These are phyloP conservation scores for Malthinus seriepunctatus DNA, from an alignment of 2,888 invertebrate species.

Conservation along the genomic window DNA sequence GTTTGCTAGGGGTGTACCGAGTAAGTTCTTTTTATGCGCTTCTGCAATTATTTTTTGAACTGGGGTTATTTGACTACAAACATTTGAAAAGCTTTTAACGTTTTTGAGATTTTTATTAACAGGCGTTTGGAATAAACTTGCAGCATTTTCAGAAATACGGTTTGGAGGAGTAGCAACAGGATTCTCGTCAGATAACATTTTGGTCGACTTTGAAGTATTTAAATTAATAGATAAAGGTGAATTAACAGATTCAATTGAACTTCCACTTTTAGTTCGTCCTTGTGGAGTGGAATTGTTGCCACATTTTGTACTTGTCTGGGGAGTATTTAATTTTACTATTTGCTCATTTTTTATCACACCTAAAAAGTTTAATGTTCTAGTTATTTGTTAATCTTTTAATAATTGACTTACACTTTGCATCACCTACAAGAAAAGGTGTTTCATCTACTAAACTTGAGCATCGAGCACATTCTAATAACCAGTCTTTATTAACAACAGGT, in stretches of 20 bases:
- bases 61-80: slow-evolving; percentile 47
- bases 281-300: too few species aligned
- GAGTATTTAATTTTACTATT: too few species aligned
- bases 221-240: too few species aligned
- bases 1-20: slow-evolving; percentile 38
- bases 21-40: slow-evolving; percentile 41
- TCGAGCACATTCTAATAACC: slow-evolving; percentile 74
- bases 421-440: slow-evolving; percentile 62
- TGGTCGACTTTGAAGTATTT: too few species aligned
- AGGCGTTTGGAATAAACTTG: slow-evolving; percentile 9
- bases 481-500: slow-evolving; percentile 76
- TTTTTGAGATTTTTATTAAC: slow-evolving; percentile 10
- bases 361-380: too few species aligned
- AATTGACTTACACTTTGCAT: slow-evolving; percentile 54
- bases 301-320: too few species aligned
- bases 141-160: too few species aligned
- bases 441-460: slow-evolving; percentile 61
- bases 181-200: too few species aligned
- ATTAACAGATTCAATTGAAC: too few species aligned
- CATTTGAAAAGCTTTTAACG: background rate
- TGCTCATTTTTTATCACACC: too few species aligned
- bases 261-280: background rate
- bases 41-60: slow-evolving; percentile 49
- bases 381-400: too few species aligned
- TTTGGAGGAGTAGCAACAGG: too few species aligned